Percentiles rank a stretch among this genome's conserved stretches.
phyloP scores from a whole-genome alignment of 2,888 invertebrate species.

The Molorchus minor region DNA sequence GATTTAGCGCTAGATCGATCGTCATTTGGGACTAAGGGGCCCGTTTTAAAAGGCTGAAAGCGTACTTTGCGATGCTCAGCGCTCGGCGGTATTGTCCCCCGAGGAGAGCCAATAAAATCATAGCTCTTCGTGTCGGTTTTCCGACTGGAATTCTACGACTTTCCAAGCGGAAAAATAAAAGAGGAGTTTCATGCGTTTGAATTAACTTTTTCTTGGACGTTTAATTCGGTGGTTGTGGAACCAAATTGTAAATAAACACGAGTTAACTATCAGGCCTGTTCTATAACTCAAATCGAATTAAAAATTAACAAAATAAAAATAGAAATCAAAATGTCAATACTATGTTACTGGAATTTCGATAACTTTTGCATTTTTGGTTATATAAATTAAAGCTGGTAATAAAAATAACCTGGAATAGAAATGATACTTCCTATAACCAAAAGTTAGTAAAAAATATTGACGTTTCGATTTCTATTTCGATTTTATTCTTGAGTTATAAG shows the following conservation, averaged over 20 bases:
- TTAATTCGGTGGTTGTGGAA: not conserved
- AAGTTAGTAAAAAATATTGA: too few relatives aligned
- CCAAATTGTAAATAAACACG: not conserved
- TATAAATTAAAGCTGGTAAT: too few relatives aligned
- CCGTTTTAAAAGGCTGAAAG: conserved; percentile 64
- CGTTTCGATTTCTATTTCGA: too few relatives aligned
- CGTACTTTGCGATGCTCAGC: conserved; percentile 61
- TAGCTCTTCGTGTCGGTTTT: conserved; percentile 49
- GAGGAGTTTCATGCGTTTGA: conserved; percentile 1
- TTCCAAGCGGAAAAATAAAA: conserved; percentile 6
- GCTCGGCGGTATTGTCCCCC: conserved; percentile 55
- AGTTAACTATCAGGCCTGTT: too few relatives aligned
- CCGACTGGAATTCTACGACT: conserved; percentile 18
- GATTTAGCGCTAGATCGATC: conserved; percentile 62
- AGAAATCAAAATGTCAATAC: too few relatives aligned
- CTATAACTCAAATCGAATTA: too few relatives aligned
- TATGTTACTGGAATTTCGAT: too few relatives aligned
- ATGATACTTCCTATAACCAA: too few relatives aligned
- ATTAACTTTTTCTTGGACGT: not conserved
- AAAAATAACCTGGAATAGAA: too few relatives aligned
- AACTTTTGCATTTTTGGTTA: too few relatives aligned
- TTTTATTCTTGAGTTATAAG: too few relatives aligned
- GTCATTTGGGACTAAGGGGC: conserved; percentile 63
- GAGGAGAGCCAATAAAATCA: conserved; percentile 61
- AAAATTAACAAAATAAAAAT: too few relatives aligned